Evolutionary conservation across 2,888 invertebrate species (phyloP), one percentile per base, ranked within the genome.

Genomic region (Aplocera efformata): DNA sequence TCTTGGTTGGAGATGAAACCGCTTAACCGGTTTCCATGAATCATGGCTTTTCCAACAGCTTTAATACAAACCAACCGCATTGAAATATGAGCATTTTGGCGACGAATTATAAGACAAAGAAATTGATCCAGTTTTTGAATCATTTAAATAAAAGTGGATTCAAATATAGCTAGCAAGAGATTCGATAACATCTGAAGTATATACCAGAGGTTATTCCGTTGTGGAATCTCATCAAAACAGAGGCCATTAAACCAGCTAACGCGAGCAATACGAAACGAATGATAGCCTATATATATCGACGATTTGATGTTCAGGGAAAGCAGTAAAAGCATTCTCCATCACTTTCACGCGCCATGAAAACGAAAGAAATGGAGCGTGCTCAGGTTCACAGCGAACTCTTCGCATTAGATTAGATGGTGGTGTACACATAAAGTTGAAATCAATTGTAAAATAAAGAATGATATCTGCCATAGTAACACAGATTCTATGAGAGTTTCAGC

Each of bases 241-340:
- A 45, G 47, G 41, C 45, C 55, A 54, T 50, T 43, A 55, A 63
- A 64, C 55, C 56, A 55, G 46, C 45, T 55, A n/a, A n/a, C 50
- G 34, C 25, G 42, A 40, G 54, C 48, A 60, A 59, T 64, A 58
- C 43, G 46, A 53, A 39, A 42, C 37, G 46, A 58, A 58, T 54
- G 48, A 58, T 57, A 51, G 53, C 51, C 53, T 53, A 56, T 56
- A n/a, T n/a, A 56, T 58, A 53, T 41, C 47, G 38, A 45, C 36
- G 41, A 43, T 46, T 46, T 52, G 34, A 56, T 48, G 50, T 41
- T 47, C 42, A 38, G 28, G 33, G 33, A 27, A 43, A 36, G 28
- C 36, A 24, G 31, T 53, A 45, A 47, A 51, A 43, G n/a, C 8
- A 37, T 48, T 29, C 9, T 7, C 36, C 42, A 36, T 50, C 50